Evolutionary conservation across 2,113 vertebrate species (phyloP), one percentile per base, ranked within the genome.

Genomic region (Bubalus kerabau): DNA sequence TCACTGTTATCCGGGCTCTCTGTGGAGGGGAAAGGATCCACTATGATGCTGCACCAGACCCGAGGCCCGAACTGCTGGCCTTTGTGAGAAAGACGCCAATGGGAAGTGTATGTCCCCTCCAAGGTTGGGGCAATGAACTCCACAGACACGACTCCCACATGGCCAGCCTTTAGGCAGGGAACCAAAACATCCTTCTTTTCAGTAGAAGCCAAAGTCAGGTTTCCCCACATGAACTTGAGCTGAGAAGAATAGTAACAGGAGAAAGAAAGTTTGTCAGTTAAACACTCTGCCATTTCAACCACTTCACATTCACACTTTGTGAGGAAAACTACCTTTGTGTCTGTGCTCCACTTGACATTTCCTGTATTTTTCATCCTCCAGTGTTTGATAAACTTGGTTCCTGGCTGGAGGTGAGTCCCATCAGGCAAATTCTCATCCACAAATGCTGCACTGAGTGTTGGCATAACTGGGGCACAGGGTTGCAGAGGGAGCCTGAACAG

Each of bases 211-310:
- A 99, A 98, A 11, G 99, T 99, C 97, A 99, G 99, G 98, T 99
- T 99, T 83, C 99, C 99, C 99, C 99, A 99, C 99, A 99, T 99
- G 97, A 99, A 99, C 98, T 99, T 99, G 98, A 99, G 99, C 99
- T 99, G 98, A 62, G 94, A 80, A 97, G 89, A 56, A 67, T 15
- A 97, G 32, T 97, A 90, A 91, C 5, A 6, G 83, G 50, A 94
- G 32, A 83, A 90, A 71, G 52, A n/a, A 64, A 94, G 6, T 64
- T 82, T 21, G 90, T 86, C 64, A 97, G 71, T 43, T 48, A 28
- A 54, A 74, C 6, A 16, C 43, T 17, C 30, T 87, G 43, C 7
- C 92, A 56, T 54, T 87, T 48, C n/a, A n/a, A 85, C 40, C 30
- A 74, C 16, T 23, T 71, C 28, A 43, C 40, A 43, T 91, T 91